Conservation (phyloP, 2,113 vertebrate species). For the Syrmaticus mikado region DNA sequence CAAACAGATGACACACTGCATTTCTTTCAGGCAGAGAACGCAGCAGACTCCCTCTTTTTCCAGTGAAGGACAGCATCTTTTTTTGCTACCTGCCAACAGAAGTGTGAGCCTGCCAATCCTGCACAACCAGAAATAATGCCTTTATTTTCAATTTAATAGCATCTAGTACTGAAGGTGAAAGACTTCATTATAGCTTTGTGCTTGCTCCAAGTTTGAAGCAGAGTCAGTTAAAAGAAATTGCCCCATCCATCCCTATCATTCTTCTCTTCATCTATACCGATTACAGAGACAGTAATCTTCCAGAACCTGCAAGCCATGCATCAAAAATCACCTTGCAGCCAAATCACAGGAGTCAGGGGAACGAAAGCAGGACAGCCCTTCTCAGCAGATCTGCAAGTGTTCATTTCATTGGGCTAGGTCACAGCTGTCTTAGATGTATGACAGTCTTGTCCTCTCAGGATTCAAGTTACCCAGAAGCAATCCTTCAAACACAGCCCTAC, state of each 20-base stretch:
- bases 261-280: neutral
- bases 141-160: constrained; percentile 7
- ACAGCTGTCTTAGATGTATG: neutral
- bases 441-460: neutral
- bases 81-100: neutral
- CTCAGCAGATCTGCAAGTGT: neutral
- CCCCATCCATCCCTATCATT: neutral
- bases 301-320: neutral
- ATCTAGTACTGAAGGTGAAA: neutral
- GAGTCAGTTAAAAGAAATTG: neutral
- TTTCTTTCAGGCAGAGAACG: neutral
- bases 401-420: neutral
- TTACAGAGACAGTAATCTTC: neutral
- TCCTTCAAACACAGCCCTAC: neutral
- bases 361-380: neutral
- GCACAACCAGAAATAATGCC: neutral
- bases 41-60: neutral
- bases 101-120: neutral
- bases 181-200: neutral
- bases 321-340: neutral
- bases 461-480: neutral
- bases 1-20: rapidly evolving
- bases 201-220: neutral
- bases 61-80: constrained; percentile 9
- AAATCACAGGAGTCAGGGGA: neutral